Evolutionary conservation across 2,113 vertebrate genomes (phyloP), one percentile per base, ranked within the genome.

Genomic region (Seriola rivoliana): DNA sequence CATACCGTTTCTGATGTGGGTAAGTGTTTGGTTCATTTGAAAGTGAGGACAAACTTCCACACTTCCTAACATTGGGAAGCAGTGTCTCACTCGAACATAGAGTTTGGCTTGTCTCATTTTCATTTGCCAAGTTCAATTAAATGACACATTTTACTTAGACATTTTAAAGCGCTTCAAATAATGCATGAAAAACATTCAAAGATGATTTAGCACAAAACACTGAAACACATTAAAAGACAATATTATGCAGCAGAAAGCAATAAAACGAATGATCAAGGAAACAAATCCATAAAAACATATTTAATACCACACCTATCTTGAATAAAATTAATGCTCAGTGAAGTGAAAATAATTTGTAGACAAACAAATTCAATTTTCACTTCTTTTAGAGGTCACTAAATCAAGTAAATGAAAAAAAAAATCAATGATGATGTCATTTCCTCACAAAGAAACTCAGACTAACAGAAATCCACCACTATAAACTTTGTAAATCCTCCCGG

Each of bases 401-500:
- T 50, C 16, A 71, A 71, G 7, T 21, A 38, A 4, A 66, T 44
- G 14, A 13, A 50, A 14, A 74, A 64, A 75, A 62, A 23, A 40
- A 52, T 65, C 29, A 71, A 21, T 40, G 32, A 74, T 80, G 69
- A 90, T 78, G 76, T 50, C 38, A 88, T 42, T 3, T 80, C 11
- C 10, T 69, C 23, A 60, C 17, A 44, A 81, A 79, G 7, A 88
- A 82, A 65, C 79, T 81, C 0, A 75, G 23, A 79, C 25, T 67
- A 57, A 65, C 14, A 54, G 4, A 82, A 66, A 78, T 34, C 5
- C 13, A 52, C 19, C 1, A 12, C 66, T 66, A 12, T 75, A 62
- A 93, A 93, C 79, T 92, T 91, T 85, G 42, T 59, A 46, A 71
- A 52, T 66, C 54, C 54, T 71, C 44, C 10, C 19, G 25, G 40